A percentile compares a stretch with the other conserved stretches of the same genome.
Evolutionary conservation across 2,888 invertebrate genomes (phyloP).

Genomic region (Zhuqinia jingwanae): DNA sequence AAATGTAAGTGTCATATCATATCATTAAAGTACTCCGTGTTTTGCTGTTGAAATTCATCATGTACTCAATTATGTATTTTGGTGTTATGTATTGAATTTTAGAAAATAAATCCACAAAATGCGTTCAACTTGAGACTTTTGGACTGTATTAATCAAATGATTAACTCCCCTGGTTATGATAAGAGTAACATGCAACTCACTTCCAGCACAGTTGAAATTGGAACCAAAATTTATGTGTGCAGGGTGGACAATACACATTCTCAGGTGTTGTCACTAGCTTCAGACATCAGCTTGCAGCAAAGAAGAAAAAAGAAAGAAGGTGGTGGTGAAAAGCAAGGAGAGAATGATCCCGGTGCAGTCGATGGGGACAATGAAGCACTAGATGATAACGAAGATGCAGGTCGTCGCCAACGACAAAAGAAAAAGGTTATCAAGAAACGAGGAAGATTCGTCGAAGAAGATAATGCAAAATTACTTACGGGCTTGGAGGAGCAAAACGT

Average conservation of each 20-base stretch:
- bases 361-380: background rate
- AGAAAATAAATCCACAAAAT: constrained; percentile 77
- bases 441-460: constrained; percentile 72
- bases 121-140: constrained; percentile 76
- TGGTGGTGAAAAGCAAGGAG: constrained; percentile 24
- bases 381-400: constrained; percentile 4
- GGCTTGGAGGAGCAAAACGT: constrained; percentile 75
- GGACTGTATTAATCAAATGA: constrained; percentile 76
- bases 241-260: constrained; percentile 77
- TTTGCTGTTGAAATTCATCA: no score
- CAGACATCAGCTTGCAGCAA: constrained; percentile 66
- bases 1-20: constrained; percentile 74
- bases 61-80: no score
- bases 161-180: constrained; percentile 75
- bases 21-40: no score
- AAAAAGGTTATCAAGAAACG: constrained; percentile 58
- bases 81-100: background rate
- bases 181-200: constrained; percentile 75
- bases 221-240: constrained; percentile 77
- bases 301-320: constrained; percentile 57
- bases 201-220: constrained; percentile 76
- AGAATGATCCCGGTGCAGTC: background rate
- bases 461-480: constrained; percentile 72
- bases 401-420: constrained; percentile 37
- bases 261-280: constrained; percentile 74